Percentiles rank a stretch among this genome's conserved stretches.
Evolutionary conservation across 2,888 invertebrate genomes (phyloP).

Genomic region (Gymnocheta viridis): DNA sequence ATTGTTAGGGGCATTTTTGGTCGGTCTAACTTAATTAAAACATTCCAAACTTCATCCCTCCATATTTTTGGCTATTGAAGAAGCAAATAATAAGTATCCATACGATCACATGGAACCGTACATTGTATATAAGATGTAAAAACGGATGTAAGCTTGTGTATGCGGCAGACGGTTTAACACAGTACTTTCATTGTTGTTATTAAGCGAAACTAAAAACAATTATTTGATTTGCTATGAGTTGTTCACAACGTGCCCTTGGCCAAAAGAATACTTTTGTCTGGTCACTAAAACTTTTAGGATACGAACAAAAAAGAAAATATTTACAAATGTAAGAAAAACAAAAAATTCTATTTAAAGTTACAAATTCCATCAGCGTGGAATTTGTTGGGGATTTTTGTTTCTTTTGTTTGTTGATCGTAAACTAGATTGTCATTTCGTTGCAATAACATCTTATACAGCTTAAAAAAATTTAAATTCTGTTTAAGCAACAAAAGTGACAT

Average conservation of each 20-base stretch:
- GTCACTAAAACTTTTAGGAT: conserved; percentile 17
- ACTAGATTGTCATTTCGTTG: conserved; percentile 18
- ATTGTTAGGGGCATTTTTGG: too few species aligned
- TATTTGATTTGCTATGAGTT: conserved; percentile 50
- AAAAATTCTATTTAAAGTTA: conserved; percentile 6
- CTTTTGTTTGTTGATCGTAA: not conserved
- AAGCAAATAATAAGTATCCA: too few species aligned
- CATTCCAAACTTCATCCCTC: too few species aligned
- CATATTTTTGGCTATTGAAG: too few species aligned
- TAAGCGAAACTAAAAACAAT: conserved; percentile 56
- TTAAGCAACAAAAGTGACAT: not conserved
- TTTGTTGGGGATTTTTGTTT: not conserved
- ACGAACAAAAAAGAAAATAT: not conserved
- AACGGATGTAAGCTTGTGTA: not conserved
- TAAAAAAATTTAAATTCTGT: conserved; percentile 16
- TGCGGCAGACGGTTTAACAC: not conserved
- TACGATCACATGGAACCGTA: too few species aligned
- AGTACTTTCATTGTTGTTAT: conserved; percentile 37
- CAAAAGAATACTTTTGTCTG: conserved; percentile 50
- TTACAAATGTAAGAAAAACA: not conserved
- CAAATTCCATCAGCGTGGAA: not conserved
- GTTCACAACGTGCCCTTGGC: conserved; percentile 58
- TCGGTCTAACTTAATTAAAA: too few species aligned
- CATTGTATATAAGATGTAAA: too few species aligned
- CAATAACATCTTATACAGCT: not conserved